phyloP scores from a whole-genome alignment of 2,797 vertebrate species.

The Gephyroberyx darwinii region DNA sequence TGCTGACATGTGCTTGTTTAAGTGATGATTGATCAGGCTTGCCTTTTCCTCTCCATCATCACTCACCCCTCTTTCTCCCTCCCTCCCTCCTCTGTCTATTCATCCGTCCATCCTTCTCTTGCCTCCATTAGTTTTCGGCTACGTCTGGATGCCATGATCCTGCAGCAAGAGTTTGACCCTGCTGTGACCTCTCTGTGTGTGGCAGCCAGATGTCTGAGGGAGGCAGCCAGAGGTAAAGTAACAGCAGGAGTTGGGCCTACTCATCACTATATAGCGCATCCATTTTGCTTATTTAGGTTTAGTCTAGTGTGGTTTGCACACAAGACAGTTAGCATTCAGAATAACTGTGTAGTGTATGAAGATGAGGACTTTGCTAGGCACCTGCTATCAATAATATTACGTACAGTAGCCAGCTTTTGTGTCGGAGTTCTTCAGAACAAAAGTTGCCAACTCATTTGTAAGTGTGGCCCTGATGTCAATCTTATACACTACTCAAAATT shows the following conservation, averaged over 20 bases:
- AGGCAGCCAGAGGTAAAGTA: constrained; percentile 85
- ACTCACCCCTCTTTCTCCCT: constrained; percentile 26
- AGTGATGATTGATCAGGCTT: constrained; percentile 59
- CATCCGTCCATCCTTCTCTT: constrained; percentile 14
- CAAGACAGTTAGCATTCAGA: constrained; percentile 33
- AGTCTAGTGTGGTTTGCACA: constrained; percentile 19
- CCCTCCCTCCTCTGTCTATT: background rate
- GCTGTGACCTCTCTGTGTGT: constrained; percentile 85
- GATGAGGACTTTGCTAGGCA: background rate
- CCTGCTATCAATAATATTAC: background rate
- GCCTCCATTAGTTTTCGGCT: constrained; percentile 80
- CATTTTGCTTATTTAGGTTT: constrained; percentile 24
- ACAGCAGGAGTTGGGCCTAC: constrained; percentile 63
- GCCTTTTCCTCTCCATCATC: constrained; percentile 50
- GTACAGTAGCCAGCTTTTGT: background rate
- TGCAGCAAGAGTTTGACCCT: constrained; percentile 88
- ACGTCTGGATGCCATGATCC: constrained; percentile 85
- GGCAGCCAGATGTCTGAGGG: constrained; percentile 86
- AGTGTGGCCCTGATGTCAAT: constrained; percentile 15
- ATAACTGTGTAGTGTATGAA: background rate
- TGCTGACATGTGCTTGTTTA: constrained; percentile 52
- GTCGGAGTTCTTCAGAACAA: constrained; percentile 18
- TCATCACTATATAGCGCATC: constrained; percentile 42
- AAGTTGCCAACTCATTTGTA: constrained; percentile 45
- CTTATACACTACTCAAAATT: constrained; percentile 1